Base-by-base conservation (phyloP, 1,140 invertebrate species). In the Rhopalosiphum padi region DNA sequence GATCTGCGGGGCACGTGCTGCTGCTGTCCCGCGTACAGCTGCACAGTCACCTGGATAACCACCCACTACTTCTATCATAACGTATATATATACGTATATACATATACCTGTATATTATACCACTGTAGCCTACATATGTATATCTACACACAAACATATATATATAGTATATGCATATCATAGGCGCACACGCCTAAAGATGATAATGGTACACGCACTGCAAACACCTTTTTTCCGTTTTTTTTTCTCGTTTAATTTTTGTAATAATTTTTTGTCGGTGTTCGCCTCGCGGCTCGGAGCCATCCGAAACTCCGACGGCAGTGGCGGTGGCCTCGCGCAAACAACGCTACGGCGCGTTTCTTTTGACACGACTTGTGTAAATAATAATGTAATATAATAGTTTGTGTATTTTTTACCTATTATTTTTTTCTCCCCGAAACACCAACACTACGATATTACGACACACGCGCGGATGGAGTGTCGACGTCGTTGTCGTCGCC, bases 1-100 rank as follows among this genome's bases (percentile, higher is more conserved):
- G 91, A 93, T 93, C 91, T 93, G 91, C 91, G 91, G 91, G 91
- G 91, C 91, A 93, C 91, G 91, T 93, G 91, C 91, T 93, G 91
- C 91, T 91, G 90, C 77, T 92, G 85, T 43, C 60, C 30, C 60
- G n/a, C n/a, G 91, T 93, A 93, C 91, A 93, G 91, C 91, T 93
- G 91, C 91, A 93, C 82, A 93, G 82, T 93, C 91, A 93, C 91
- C 91, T 93, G 91, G 91, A 93, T 93, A 93, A 93, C 82, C 82
- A 92, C 77, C 91, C 60, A 48, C 91, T 46, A 93, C 48, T 82
- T 18, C 60, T 77, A 77, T 77, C 60, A 37, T 15, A n/a, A 9
- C 2, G 15, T 41, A 41, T 51, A 21, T 25, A 55, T 46, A 46
- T 46, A 53, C 55, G 30, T 53, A 35, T 22, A 55, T 41, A 37